Base-by-base conservation (phyloP, 1,140 invertebrate genomes). In the Andricus grossulariae region DNA sequence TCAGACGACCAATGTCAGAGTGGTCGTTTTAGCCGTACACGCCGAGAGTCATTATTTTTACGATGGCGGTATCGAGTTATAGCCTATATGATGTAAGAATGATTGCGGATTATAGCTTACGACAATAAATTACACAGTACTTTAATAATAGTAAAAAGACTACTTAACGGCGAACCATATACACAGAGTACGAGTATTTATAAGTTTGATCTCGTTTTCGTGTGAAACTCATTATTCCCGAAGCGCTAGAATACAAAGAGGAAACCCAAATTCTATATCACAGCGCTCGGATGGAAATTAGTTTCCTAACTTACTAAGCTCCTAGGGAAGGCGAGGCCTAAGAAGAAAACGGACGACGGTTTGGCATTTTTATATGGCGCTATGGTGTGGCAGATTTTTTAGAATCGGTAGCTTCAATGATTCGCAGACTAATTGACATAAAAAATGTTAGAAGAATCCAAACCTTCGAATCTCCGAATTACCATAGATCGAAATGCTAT, bases 291-390 rank as follows among this genome's bases (percentile, higher is more conserved):
- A 80, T 80, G 76, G 57, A 79, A 71, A 76, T 79, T 73, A 74
- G 21, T 71, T 74, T 75, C 45, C 72, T 81, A 80, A 72, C 39
- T 71, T 78, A 79, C 70, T 52, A 55, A 16, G 10, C 15, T 77
- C 50, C 25, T 80, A 74, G 50, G 80, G 71, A 80, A 75, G 79
- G 49, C 72, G 74, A 76, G 78, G 79, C 79, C 72, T 70, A 66
- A 77, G 76, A 79, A 50, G 21, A 72, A 66, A 76, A 15, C 25
- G n/a, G 18, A 74, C 39, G 19, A 51, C 19, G 19, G 70, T 88
- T 88, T 87, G 82, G 86, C 84, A 87, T 84, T 80, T 80, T 74
- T 52, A 76, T 88, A 87, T 86, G 85, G 85, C 85, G 80, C 81
- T 81, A 72, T 75, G 52, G 60, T n/a, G 39, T 75, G n/a, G 57